Conservation (phyloP, 1,140 invertebrate genomes). For the Zaprionus davidi region DNA sequence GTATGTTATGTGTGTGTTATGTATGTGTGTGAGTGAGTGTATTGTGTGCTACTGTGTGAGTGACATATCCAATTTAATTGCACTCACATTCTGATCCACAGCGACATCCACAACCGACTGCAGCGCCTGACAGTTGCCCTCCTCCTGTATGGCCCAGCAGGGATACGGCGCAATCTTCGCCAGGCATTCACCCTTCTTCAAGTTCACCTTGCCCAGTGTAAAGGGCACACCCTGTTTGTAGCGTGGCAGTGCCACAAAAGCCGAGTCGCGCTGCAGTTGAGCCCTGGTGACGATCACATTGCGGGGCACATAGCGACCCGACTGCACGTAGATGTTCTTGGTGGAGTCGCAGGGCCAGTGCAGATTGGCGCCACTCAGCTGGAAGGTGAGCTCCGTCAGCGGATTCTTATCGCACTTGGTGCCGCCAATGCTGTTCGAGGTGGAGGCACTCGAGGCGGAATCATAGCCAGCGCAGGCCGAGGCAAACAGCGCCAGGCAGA, state of each 20-base stretch:
- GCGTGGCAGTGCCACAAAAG: constrained; percentile 86
- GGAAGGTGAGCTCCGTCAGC: constrained; percentile 77
- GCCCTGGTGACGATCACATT: constrained; percentile 87
- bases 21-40: not conserved
- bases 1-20: not conserved
- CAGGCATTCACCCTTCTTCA: constrained; percentile 84
- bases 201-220: constrained; percentile 86
- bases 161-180: constrained; percentile 86
- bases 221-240: constrained; percentile 87
- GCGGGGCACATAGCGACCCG: constrained; percentile 86
- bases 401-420: constrained; percentile 72
- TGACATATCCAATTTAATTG: constrained; percentile 49
- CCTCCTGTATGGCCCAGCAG: constrained; percentile 87
- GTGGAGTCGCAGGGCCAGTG: constrained; percentile 86
- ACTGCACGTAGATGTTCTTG: constrained; percentile 86
- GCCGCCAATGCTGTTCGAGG: constrained; percentile 49
- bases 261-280: constrained; percentile 86
- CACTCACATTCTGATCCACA: constrained; percentile 85
- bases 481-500: constrained; percentile 38
- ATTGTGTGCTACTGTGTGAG: not conserved
- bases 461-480: constrained; percentile 39
- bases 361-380: constrained; percentile 85
- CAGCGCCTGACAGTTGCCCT: constrained; percentile 87
- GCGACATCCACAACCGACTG: constrained; percentile 87
- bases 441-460: constrained; percentile 31